A percentile compares a stretch with the other conserved stretches of the same genome.
These are phyloP conservation scores for Calycopis cecrops DNA, from an alignment of 1,140 invertebrate species.

Conservation along the genomic window DNA sequence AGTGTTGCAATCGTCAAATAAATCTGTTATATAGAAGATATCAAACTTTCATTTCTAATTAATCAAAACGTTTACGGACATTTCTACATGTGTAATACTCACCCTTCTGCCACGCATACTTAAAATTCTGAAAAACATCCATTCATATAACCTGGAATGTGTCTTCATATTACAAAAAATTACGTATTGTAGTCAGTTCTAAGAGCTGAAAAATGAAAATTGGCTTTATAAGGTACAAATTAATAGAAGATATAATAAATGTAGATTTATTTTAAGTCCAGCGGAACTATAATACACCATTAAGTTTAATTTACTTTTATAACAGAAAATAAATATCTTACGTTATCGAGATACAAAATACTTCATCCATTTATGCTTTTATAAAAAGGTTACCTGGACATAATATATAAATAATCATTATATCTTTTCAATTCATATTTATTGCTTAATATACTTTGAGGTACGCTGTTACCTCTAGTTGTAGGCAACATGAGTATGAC, in stretches of 20 bases:
- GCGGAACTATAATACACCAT: constrained; percentile 28
- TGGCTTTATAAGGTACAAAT: constrained; percentile 29
- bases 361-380: constrained; percentile 5
- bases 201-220: constrained; percentile 18
- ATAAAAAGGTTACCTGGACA: constrained; percentile 10
- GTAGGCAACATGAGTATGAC: background rate
- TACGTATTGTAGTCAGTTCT: constrained; percentile 3
- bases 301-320: constrained; percentile 3
- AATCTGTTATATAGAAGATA: constrained; percentile 23
- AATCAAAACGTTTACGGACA: background rate
- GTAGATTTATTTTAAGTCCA: constrained; percentile 57
- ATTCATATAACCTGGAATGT: constrained; percentile 31
- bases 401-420: background rate
- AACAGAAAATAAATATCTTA: constrained; percentile 11
- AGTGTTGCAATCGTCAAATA: constrained; percentile 69
- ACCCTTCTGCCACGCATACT: constrained; percentile 13
- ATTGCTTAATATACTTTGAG: constrained; percentile 11
- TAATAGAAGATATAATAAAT: constrained; percentile 43
- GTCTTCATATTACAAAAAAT: constrained; percentile 1
- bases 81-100: constrained; percentile 12
- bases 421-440: background rate
- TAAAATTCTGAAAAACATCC: constrained; percentile 55
- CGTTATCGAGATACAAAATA: constrained; percentile 6
- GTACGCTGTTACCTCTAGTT: constrained; percentile 5
- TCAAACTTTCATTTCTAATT: constrained; percentile 16